phyloP scores from a whole-genome alignment of 1,140 invertebrate species.

The Drosophila repletoides region DNA sequence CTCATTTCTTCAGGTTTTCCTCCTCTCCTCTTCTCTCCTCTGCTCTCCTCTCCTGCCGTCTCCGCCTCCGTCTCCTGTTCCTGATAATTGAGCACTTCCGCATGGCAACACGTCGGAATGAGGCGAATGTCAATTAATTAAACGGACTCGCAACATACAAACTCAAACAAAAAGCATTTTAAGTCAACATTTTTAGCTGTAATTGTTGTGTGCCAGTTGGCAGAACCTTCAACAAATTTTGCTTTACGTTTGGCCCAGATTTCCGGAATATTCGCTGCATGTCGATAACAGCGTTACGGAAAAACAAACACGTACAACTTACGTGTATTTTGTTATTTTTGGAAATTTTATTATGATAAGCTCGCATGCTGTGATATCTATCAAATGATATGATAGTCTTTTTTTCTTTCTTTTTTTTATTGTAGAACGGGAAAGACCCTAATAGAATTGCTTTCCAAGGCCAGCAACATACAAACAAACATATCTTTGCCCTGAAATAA shows the following conservation, averaged over 20 bases:
- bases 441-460: background rate
- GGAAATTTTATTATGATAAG: too few relatives aligned
- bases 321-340: conserved; percentile 7
- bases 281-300: conserved; percentile 1
- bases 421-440: background rate
- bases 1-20: too few relatives aligned
- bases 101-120: background rate
- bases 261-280: conserved; percentile 1
- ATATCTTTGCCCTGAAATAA: too few relatives aligned
- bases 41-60: too few relatives aligned
- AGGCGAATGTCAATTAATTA: conserved; percentile 34
- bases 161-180: conserved; percentile 21
- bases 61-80: too few relatives aligned
- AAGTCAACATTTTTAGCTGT: conserved; percentile 23
- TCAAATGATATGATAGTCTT: conserved; percentile 5
- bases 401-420: background rate
- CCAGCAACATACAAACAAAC: too few relatives aligned
- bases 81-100: conserved; percentile 63
- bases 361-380: too few relatives aligned
- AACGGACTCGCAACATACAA: conserved; percentile 9
- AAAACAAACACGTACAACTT: conserved; percentile 2
- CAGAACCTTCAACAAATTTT: conserved; percentile 28
- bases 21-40: too few relatives aligned
- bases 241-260: conserved; percentile 48
- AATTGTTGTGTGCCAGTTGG: too few relatives aligned